Base-by-base conservation (phyloP, 2,888 invertebrate species). In the Lissonota sp. region DNA sequence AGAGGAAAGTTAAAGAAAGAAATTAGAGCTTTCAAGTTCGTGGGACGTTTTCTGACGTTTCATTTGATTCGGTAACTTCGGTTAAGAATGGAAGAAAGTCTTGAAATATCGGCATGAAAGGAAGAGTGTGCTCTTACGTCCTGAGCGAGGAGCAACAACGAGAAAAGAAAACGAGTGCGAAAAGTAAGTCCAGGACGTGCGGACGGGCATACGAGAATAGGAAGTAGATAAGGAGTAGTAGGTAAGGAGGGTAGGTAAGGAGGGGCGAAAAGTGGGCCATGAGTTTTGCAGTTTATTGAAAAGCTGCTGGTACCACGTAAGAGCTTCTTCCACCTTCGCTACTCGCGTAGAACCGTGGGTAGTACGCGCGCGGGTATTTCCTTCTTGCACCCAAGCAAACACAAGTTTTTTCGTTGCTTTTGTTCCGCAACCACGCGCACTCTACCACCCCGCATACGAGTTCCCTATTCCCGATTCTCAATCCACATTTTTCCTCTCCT, bases 251-350 rank as follows among this genome's bases (percentile, higher is more conserved):
- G n/a, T n/a, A n/a, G 70, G 51, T 71, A 79, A 78, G 70, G 82
- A 82, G 63, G 71, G 77, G 74, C 79, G 77, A 74, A 86, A 87
- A 88, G 85, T 87, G 86, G 87, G 85, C 85, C 86, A 85, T 82
- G 87, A 88, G 88, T 88, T 89, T 86, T 80, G 85, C 84, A 88
- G 87, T 90, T 91, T 90, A 90, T 91, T 89, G 89, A 91, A 90
- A 90, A 88, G 85, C 87, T 84, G 82, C 76, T 73, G 75, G 75
- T 80, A 73, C 71, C 78, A 55, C 81, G 80, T 82, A 79, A 86
- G 84, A 85, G 80, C 83, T 81, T 80, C 83, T 79, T 84, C 71
- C 79, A 80, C 83, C 64, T 79, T 81, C 64, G 51, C 26, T 26
- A 26, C 62, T 72, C 75, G 76, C 80, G 77, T 79, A 71, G 79